Evolutionary conservation across 2,797 vertebrate genomes (phyloP).

Genomic region (Coregonus sp.): DNA sequence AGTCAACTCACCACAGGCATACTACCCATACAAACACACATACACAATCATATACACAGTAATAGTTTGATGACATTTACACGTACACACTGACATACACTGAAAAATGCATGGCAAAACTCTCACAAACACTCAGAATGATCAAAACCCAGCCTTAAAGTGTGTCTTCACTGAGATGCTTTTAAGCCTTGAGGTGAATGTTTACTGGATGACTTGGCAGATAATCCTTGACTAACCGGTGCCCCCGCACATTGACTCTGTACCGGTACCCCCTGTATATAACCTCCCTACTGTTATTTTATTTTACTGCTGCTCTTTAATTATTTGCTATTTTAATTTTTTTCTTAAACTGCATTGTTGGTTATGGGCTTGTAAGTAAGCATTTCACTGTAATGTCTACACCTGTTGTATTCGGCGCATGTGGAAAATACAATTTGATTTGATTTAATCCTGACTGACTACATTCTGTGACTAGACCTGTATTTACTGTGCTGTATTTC

Average conservation of each 20-base stretch:
- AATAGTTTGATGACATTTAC: neutral
- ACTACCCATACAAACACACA: slow-evolving; percentile 38
- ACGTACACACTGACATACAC: neutral
- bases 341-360: too few relatives aligned
- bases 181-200: slow-evolving; percentile 8
- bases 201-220: slow-evolving; percentile 6
- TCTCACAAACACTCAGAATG: slow-evolving; percentile 17
- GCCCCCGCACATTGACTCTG: too few relatives aligned
- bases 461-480: slow-evolving; percentile 4
- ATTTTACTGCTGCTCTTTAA: too few relatives aligned
- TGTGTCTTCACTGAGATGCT: slow-evolving; percentile 1
- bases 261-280: too few relatives aligned
- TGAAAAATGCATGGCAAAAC: slow-evolving; percentile 42
- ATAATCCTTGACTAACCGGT: neutral
- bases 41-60: slow-evolving; percentile 21
- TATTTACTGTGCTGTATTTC: slow-evolving; percentile 28
- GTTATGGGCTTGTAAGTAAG: too few relatives aligned
- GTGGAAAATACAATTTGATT: too few relatives aligned
- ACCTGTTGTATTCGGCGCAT: too few relatives aligned
- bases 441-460: slow-evolving; percentile 30
- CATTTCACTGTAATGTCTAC: too few relatives aligned
- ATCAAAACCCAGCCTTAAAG: neutral
- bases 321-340: too few relatives aligned
- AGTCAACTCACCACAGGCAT: slow-evolving; percentile 61
- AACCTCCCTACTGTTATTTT: too few relatives aligned